phyloP scores from a whole-genome alignment of 2,113 vertebrate species.

The Xenus cinereus region DNA sequence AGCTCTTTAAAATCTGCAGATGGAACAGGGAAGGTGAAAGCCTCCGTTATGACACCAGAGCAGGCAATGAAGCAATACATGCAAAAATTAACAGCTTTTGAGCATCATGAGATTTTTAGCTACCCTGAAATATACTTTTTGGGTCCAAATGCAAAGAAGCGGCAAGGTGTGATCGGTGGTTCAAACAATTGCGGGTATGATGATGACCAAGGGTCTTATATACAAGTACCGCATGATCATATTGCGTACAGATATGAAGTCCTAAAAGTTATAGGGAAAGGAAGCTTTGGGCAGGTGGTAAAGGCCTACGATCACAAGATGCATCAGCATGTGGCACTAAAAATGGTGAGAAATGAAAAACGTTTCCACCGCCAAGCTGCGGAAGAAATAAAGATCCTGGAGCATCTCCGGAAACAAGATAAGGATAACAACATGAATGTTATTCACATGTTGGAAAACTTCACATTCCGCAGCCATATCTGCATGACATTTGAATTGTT shows the following conservation, averaged over 20 bases:
- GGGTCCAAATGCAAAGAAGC: slow-evolving; percentile 95
- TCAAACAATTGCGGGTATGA: slow-evolving; percentile 95
- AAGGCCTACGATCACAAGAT: slow-evolving; percentile 96
- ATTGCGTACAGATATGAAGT: slow-evolving; percentile 95
- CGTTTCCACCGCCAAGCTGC: slow-evolving; percentile 98
- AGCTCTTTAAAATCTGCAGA: slow-evolving; percentile 88
- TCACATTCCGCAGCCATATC: slow-evolving; percentile 98
- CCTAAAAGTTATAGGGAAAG: slow-evolving; percentile 97
- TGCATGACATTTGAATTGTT: slow-evolving; percentile 99
- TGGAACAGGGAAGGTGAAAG: slow-evolving; percentile 80
- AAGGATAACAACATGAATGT: slow-evolving; percentile 97
- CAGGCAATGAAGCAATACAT: slow-evolving; percentile 97
- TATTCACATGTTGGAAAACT: slow-evolving; percentile 99
- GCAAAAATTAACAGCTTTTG: slow-evolving; percentile 91
- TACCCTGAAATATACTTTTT: slow-evolving; percentile 92
- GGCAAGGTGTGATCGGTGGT: slow-evolving; percentile 89
- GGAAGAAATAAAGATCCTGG: slow-evolving; percentile 96
- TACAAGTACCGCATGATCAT: slow-evolving; percentile 96
- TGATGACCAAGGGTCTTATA: slow-evolving; percentile 96
- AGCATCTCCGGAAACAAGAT: slow-evolving; percentile 96
- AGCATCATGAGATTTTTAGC: slow-evolving; percentile 94
- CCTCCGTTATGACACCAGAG: slow-evolving; percentile 81
- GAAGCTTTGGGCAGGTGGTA: slow-evolving; percentile 98
- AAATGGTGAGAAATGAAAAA: slow-evolving; percentile 99
- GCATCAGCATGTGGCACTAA: slow-evolving; percentile 93